Conservation (phyloP, 2,888 invertebrate species). For the Ceramica pisi region DNA sequence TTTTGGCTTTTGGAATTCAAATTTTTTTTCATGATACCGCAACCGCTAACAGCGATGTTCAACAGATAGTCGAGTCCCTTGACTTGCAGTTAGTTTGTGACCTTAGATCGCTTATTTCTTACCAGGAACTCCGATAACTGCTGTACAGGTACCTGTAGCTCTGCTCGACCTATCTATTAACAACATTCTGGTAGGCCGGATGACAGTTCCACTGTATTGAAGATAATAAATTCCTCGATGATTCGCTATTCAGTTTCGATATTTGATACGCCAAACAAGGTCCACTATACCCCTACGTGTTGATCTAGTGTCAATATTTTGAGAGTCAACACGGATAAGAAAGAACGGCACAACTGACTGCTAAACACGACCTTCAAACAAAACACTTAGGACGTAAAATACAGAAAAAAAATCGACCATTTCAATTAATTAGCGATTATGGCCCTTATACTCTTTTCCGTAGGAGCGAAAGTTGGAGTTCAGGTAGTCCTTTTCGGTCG, state of each 20-base stretch:
- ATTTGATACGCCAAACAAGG: conserved; percentile 71
- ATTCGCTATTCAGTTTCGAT: conserved; percentile 13
- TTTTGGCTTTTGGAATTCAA: too few relatives aligned
- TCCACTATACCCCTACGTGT: conserved; percentile 62
- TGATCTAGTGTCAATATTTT: conserved; percentile 83
- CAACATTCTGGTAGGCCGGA: background rate
- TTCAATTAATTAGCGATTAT: conserved; percentile 66
- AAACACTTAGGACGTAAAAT: conserved; percentile 78
- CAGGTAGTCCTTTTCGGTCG: conserved; percentile 71
- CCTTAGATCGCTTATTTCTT: background rate
- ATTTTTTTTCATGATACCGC: too few relatives aligned
- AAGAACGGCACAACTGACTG: conserved; percentile 85
- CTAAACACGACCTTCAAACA: conserved; percentile 85
- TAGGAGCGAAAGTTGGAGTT: conserved; percentile 61
- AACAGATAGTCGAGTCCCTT: background rate
- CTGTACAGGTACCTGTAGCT: background rate
- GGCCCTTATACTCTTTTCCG: conserved; percentile 62
- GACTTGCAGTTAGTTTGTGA: background rate
- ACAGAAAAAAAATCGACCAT: conserved; percentile 67
- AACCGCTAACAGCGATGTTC: background rate
- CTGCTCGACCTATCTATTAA: background rate
- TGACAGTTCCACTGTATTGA: background rate
- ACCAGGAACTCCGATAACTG: too few relatives aligned
- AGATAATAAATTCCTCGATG: conserved; percentile 2
- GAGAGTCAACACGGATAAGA: conserved; percentile 85